Evolutionary conservation across 2,888 invertebrate genomes (phyloP).

Genomic region (Oscheius sp.): DNA sequence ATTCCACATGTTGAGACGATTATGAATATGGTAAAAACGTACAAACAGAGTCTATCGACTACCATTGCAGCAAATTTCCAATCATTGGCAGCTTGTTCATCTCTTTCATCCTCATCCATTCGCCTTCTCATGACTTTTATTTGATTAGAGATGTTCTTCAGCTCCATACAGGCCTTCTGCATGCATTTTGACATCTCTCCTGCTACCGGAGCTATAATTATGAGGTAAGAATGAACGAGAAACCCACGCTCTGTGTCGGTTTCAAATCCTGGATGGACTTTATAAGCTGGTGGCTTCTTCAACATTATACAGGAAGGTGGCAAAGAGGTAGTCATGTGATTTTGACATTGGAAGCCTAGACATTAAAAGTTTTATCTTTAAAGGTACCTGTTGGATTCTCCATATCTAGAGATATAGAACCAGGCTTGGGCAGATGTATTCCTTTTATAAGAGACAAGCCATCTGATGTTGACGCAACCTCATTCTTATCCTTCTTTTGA

Average conservation of each 20-base stretch:
- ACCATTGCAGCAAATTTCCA: constrained; percentile 69
- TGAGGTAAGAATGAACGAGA: not conserved
- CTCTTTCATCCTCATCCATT: constrained; percentile 61
- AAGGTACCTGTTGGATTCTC: not conserved
- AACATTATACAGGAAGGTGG: constrained; percentile 4
- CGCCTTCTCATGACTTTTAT: constrained; percentile 53
- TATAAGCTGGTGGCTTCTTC: constrained; percentile 24
- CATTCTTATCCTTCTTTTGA: constrained; percentile 25
- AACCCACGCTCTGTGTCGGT: constrained; percentile 6
- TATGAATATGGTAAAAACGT: constrained; percentile 64
- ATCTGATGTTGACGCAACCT: constrained; percentile 28
- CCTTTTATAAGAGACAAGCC: constrained; percentile 41
- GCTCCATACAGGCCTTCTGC: constrained; percentile 59
- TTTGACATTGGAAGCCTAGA: constrained; percentile 12
- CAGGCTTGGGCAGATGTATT: constrained; percentile 24
- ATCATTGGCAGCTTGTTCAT: constrained; percentile 66
- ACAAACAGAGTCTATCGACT: constrained; percentile 63
- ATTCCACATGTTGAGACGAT: constrained; percentile 63
- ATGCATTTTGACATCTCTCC: constrained; percentile 48
- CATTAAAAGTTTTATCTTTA: not conserved
- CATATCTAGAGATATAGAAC: constrained; percentile 10
- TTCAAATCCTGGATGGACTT: constrained; percentile 15
- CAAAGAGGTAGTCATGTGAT: constrained; percentile 21
- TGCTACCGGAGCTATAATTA: not conserved
- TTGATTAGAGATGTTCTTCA: constrained; percentile 55